Percentiles rank a stretch among this genome's conserved stretches.
These are phyloP conservation scores for Petrolisthes cinctipes DNA, from an alignment of 2,888 invertebrate genomes.

Conservation along the genomic window DNA sequence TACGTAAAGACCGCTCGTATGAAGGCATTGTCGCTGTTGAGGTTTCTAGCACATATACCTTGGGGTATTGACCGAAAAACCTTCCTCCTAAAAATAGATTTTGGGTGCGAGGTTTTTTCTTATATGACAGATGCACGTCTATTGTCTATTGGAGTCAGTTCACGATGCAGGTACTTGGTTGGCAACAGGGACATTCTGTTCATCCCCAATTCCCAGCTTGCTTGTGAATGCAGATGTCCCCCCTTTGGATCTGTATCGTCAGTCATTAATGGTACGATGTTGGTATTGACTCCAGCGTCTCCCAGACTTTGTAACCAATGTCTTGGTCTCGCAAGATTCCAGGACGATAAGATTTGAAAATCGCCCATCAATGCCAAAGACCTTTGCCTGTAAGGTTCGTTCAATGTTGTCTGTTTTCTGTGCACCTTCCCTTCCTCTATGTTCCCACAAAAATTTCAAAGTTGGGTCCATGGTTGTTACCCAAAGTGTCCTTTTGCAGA, in stretches of 20 bases:
- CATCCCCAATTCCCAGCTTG: constrained; percentile 15
- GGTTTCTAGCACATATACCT: background rate
- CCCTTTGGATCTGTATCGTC: background rate
- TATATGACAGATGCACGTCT: background rate
- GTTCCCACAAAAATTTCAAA: background rate
- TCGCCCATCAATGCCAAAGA: background rate
- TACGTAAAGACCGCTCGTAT: background rate
- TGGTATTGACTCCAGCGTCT: background rate
- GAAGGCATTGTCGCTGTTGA: background rate
- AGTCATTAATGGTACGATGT: background rate
- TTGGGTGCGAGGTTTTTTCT: constrained; percentile 13
- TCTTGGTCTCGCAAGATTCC: background rate
- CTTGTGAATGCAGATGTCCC: background rate
- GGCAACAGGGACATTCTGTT: constrained; percentile 9
- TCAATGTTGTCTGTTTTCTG: background rate
- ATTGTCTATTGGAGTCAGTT: background rate
- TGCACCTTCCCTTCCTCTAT: background rate
- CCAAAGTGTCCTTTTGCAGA: background rate
- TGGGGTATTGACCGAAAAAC: constrained; percentile 8
- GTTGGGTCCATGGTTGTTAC: background rate
- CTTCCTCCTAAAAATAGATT: constrained; percentile 4
- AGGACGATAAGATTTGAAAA: background rate
- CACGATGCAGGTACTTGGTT: background rate
- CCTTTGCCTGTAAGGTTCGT: background rate
- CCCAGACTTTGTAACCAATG: background rate